Evolutionary conservation across 1,140 invertebrate species (phyloP).

Genomic region (Hyphantria cunea): DNA sequence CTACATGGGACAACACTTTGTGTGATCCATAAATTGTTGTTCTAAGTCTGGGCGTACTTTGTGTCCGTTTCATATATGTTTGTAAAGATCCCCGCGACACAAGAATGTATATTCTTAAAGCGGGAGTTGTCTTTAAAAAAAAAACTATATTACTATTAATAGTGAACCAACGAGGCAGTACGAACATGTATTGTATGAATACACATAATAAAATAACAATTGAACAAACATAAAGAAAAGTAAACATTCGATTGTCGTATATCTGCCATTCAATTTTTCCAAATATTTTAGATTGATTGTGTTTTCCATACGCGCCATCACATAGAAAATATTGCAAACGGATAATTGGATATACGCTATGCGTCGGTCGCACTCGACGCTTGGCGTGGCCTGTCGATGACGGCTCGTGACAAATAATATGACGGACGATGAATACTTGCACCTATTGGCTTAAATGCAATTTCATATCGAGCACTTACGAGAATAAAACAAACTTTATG

Average conservation of each 20-base stretch:
- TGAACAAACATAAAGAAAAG: no score
- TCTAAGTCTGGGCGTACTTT: no score
- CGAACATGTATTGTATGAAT: no score
- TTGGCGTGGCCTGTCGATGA: slow-evolving; percentile 60
- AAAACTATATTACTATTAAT: no score
- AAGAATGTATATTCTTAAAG: no score
- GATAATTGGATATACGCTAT: slow-evolving; percentile 71
- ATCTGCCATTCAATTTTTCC: background rate
- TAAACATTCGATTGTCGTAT: background rate
- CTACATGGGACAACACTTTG: no score
- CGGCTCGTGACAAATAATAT: slow-evolving; percentile 74
- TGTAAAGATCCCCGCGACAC: no score
- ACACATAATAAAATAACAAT: no score
- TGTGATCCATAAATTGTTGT: no score
- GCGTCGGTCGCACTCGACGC: slow-evolving; percentile 62
- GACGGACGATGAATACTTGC: slow-evolving; percentile 69
- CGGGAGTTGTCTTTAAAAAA: no score
- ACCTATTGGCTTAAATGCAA: slow-evolving; percentile 58
- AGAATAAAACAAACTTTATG: slow-evolving; percentile 19
- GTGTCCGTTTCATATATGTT: no score
- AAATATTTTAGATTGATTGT: slow-evolving; percentile 63
- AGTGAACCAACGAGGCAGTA: no score
- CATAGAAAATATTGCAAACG: slow-evolving; percentile 78
- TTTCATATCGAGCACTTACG: slow-evolving; percentile 44
- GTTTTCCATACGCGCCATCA: slow-evolving; percentile 58